These are phyloP conservation scores for Coryphaenoides rupestris DNA, from an alignment of 2,113 vertebrate genomes.

Conservation along the genomic window DNA sequence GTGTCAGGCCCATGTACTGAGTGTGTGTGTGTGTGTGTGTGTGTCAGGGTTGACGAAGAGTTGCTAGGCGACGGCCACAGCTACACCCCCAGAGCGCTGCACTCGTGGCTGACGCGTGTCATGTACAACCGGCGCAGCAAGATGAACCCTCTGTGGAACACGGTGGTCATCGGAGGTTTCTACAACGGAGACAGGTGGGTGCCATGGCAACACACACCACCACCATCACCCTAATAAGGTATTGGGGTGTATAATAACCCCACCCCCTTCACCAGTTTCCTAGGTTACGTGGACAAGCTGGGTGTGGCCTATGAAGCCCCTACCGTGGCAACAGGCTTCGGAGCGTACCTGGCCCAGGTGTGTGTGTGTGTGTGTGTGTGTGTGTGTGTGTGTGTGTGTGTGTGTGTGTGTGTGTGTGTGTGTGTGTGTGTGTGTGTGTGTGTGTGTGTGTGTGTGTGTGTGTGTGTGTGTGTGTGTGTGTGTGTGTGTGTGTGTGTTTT, in stretches of 20 bases:
- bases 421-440: not conserved
- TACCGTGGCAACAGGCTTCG: slow-evolving; percentile 88
- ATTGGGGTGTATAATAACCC: not conserved
- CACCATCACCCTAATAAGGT: not conserved
- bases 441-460: slow-evolving; percentile 2
- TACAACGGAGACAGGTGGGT: slow-evolving; percentile 78
- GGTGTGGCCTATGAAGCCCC: slow-evolving; percentile 92
- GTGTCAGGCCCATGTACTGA: no score
- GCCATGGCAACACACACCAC: not conserved
- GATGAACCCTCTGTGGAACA: slow-evolving; percentile 96
- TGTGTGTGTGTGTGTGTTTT: no score
- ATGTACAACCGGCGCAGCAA: slow-evolving; percentile 94
- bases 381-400: not conserved
- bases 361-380: not conserved
- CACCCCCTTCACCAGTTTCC: slow-evolving; percentile 76
- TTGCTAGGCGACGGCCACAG: slow-evolving; percentile 90
- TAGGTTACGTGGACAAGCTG: slow-evolving; percentile 94
- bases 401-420: slow-evolving; percentile 5
- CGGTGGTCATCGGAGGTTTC: slow-evolving; percentile 87
- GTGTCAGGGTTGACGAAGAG: slow-evolving; percentile 88
- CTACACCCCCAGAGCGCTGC: slow-evolving; percentile 89
- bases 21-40: no score
- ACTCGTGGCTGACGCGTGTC: slow-evolving; percentile 92
- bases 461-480: slow-evolving; percentile 11
- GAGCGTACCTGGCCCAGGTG: slow-evolving; percentile 92